These are phyloP conservation scores for Nothocercus nigrocapillus DNA, from an alignment of 2,113 vertebrate species.

Conservation along the genomic window DNA sequence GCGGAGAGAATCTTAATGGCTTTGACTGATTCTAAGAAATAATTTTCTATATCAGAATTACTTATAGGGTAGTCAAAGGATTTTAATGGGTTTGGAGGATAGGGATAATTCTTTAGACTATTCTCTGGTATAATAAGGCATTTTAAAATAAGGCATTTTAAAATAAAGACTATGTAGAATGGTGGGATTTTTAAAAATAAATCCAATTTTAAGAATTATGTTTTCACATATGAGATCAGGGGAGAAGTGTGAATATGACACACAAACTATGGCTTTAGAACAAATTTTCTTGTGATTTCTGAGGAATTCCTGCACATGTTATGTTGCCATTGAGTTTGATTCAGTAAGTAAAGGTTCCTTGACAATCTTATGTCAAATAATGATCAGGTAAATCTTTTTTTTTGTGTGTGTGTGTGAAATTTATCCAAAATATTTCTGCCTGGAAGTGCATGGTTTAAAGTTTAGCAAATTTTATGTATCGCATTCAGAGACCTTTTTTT, in stretches of 20 bases:
- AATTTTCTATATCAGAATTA: neutral
- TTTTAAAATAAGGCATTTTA: neutral
- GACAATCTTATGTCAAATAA: neutral
- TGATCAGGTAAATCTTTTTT: neutral
- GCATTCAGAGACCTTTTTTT: neutral
- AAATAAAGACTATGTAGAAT: neutral
- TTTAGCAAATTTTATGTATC: neutral
- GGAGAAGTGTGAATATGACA: neutral
- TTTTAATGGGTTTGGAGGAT: neutral
- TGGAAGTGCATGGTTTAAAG: neutral
- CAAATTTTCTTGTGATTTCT: neutral
- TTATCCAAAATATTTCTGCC: neutral
- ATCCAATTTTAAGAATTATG: neutral
- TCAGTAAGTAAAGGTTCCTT: neutral
- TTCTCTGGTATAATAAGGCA: neutral
- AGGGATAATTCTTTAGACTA: neutral
- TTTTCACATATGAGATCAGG: neutral
- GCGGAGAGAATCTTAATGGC: accelerated
- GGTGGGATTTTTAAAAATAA: neutral
- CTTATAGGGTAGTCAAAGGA: neutral
- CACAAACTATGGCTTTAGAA: neutral
- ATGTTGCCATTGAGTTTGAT: neutral
- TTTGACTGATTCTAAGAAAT: neutral
- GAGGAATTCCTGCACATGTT: neutral
- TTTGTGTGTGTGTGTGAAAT: neutral